Conservation (phyloP, 2,888 invertebrate species). For the Phlogophora meticulosa region DNA sequence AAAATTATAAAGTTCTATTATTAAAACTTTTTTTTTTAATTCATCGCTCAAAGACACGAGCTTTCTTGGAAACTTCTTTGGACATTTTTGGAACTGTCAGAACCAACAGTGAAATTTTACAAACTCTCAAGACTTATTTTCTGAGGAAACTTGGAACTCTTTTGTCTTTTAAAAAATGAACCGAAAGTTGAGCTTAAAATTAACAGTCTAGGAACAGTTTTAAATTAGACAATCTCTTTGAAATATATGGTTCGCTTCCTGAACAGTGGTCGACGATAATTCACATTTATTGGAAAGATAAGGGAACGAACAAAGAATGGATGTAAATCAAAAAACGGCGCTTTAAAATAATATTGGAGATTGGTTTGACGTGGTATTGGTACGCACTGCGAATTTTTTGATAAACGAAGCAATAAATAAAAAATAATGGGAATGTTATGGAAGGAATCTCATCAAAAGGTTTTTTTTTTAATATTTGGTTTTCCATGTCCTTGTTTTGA, state of each 20-base stretch:
- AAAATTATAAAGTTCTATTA: slow-evolving; percentile 56
- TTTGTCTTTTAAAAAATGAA: slow-evolving; percentile 54
- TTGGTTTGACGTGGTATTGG: slow-evolving; percentile 58
- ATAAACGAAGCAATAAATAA: slow-evolving; percentile 62
- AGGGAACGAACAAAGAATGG: slow-evolving; percentile 84
- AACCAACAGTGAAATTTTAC: slow-evolving; percentile 59
- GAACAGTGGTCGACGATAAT: slow-evolving; percentile 84
- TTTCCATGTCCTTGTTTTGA: slow-evolving; percentile 16
- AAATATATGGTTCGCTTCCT: slow-evolving; percentile 81
- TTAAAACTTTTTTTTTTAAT: slow-evolving; percentile 64
- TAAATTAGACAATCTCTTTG: slow-evolving; percentile 88
- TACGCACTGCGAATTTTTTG: slow-evolving; percentile 59
- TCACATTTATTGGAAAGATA: slow-evolving; percentile 89
- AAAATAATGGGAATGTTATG: slow-evolving; percentile 47
- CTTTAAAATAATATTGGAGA: slow-evolving; percentile 75
- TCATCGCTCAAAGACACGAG: slow-evolving; percentile 63
- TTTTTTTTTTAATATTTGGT: slow-evolving; percentile 1
- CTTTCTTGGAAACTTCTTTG: slow-evolving; percentile 60
- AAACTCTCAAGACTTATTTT: slow-evolving; percentile 52
- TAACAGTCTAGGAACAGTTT: slow-evolving; percentile 81
- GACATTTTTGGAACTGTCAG: slow-evolving; percentile 70
- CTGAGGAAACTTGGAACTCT: slow-evolving; percentile 29
- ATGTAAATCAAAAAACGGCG: slow-evolving; percentile 82
- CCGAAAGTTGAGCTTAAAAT: slow-evolving; percentile 63
- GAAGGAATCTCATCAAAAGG: slow-evolving; percentile 22